A percentile compares a stretch with the other conserved stretches of the same genome.
Evolutionary conservation across 2,888 invertebrate genomes (phyloP).

Genomic region (Alentia gelatinosa): DNA sequence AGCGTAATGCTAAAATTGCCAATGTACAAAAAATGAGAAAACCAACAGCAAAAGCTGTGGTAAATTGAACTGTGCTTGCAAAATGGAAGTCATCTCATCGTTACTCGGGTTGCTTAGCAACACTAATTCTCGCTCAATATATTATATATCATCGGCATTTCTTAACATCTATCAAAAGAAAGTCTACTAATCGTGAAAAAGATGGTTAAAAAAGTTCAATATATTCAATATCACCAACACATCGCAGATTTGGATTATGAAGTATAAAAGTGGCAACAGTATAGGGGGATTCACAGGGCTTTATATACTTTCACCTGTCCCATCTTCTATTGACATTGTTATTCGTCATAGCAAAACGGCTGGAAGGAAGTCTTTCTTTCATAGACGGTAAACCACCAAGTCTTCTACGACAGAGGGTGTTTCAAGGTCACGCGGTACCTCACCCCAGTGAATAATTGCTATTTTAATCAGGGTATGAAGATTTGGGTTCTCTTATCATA

Average conservation of each 20-base stretch:
- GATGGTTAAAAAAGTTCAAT: background rate
- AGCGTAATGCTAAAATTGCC: background rate
- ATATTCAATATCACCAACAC: background rate
- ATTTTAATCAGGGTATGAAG: no score
- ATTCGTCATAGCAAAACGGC: no score
- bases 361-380: no score
- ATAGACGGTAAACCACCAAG: no score
- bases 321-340: no score
- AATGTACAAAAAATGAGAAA: background rate
- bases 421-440: no score
- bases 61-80: background rate
- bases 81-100: background rate
- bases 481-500: no score
- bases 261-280: background rate
- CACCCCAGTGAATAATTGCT: no score
- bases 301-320: no score
- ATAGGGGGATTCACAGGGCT: no score
- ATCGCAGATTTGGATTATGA: background rate
- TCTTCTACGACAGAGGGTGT: no score
- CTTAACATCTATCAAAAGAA: background rate
- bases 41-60: constrained; percentile 28
- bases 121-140: background rate
- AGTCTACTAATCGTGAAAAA: background rate
- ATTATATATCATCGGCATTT: background rate
- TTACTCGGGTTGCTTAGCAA: background rate